phyloP scores from a whole-genome alignment of 1,140 invertebrate genomes.

The Macrobrachium nipponense region DNA sequence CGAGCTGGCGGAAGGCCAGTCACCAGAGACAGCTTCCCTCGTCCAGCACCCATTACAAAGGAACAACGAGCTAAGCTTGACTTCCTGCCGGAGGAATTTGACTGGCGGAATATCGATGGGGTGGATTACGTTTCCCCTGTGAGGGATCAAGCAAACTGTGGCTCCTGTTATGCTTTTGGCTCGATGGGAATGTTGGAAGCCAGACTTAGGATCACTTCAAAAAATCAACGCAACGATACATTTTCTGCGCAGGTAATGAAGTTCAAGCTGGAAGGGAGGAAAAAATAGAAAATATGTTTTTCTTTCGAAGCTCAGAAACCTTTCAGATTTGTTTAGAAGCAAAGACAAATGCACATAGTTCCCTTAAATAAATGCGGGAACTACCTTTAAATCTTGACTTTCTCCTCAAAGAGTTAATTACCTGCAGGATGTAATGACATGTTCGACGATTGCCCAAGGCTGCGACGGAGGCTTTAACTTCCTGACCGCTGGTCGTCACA shows the following conservation, averaged over 20 bases:
- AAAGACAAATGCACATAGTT: too few relatives aligned
- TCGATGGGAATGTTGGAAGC: conserved; percentile 72
- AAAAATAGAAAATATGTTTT: background rate
- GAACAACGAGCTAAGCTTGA: conserved; percentile 51
- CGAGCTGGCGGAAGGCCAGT: conserved; percentile 67
- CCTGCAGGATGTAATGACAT: conserved; percentile 72
- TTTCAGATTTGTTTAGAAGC: too few relatives aligned
- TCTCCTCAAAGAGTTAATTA: background rate
- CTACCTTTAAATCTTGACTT: background rate
- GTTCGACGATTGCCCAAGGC: conserved; percentile 71
- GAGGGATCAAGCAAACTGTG: conserved; percentile 69
- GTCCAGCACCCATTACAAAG: conserved; percentile 22
- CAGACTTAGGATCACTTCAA: conserved; percentile 69
- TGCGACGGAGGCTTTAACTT: conserved; percentile 74
- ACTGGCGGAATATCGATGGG: conserved; percentile 72
- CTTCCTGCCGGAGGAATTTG: conserved; percentile 70
- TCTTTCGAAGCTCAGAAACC: too few relatives aligned
- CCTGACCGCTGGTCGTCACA: conserved; percentile 71
- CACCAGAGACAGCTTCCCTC: background rate
- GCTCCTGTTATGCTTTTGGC: conserved; percentile 73
- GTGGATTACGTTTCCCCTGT: conserved; percentile 72
- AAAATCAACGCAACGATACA: conserved; percentile 68
- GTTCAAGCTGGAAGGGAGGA: too few relatives aligned
- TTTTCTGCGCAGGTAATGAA: conserved; percentile 69
- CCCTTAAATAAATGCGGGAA: too few relatives aligned